A percentile compares a stretch with the other conserved stretches of the same genome.
Conservation (phyloP, 2,888 invertebrate species). For the Seladonia tumulorum region DNA sequence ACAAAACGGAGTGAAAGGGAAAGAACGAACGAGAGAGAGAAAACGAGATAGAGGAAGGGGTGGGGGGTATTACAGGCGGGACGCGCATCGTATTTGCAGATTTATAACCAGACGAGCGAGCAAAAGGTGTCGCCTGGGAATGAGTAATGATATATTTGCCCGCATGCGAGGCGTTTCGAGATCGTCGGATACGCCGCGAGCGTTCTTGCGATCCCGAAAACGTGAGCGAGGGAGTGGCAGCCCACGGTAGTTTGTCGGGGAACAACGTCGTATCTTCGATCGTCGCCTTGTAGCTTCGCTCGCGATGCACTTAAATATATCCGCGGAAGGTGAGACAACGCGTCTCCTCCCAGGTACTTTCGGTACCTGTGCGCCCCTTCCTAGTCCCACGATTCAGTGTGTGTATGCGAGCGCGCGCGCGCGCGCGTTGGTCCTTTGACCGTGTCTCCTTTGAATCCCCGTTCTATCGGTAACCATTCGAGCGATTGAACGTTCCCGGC, state of each 20-base stretch:
- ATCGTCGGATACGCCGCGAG: slow-evolving; percentile 69
- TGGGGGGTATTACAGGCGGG: slow-evolving; percentile 29
- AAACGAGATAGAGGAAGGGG: neutral
- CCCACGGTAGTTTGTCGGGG: slow-evolving; percentile 67
- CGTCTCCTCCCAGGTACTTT: slow-evolving; percentile 2
- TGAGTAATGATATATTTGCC: slow-evolving; percentile 78
- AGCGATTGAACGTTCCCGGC: slow-evolving; percentile 22
- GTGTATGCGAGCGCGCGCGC: neutral
- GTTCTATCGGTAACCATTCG: slow-evolving; percentile 11
- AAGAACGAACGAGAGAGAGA: neutral
- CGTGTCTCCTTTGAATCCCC: slow-evolving; percentile 20
- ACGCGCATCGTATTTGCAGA: slow-evolving; percentile 69
- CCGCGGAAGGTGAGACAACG: slow-evolving; percentile 5
- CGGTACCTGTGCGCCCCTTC: neutral
- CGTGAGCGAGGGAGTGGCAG: slow-evolving; percentile 55
- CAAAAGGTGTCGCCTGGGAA: slow-evolving; percentile 74
- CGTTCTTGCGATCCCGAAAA: slow-evolving; percentile 69
- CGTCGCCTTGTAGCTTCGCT: slow-evolving; percentile 34
- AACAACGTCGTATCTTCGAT: slow-evolving; percentile 70
- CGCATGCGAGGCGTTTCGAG: slow-evolving; percentile 73
- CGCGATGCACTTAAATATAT: slow-evolving; percentile 22
- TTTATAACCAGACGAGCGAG: slow-evolving; percentile 74
- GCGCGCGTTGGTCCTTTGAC: slow-evolving; percentile 10
- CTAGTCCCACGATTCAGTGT: neutral
- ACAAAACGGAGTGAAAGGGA: slow-evolving; percentile 16